A percentile compares a stretch with the other conserved stretches of the same genome.
phyloP scores from a whole-genome alignment of 2,888 invertebrate species.

The Stenotaenia linearis region DNA sequence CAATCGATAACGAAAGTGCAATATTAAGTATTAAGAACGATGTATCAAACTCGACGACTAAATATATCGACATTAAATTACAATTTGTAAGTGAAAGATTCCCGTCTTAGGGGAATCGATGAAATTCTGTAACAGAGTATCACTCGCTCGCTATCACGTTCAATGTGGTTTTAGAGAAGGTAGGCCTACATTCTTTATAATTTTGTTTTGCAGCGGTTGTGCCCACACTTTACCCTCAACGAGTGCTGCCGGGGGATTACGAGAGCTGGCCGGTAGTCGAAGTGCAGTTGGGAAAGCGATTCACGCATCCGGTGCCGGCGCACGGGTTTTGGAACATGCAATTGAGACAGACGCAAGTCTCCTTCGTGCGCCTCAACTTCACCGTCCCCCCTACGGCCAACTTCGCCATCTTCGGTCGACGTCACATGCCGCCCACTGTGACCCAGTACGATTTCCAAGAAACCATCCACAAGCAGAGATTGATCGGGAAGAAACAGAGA shows the following conservation, averaged over 20 bases:
- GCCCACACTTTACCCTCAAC: slow-evolving; percentile 35
- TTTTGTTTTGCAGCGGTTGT: slow-evolving; percentile 20
- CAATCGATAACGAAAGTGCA: no score
- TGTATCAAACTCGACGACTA: no score
- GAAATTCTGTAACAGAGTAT: no score
- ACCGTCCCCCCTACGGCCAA: slow-evolving; percentile 84
- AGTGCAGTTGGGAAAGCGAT: slow-evolving; percentile 67
- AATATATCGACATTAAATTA: no score
- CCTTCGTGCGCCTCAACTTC: slow-evolving; percentile 91
- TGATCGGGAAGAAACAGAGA: slow-evolving; percentile 70
- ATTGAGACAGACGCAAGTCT: slow-evolving; percentile 89
- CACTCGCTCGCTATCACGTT: no score
- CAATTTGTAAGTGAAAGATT: no score
- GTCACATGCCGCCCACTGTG: slow-evolving; percentile 90
- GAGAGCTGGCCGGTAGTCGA: slow-evolving; percentile 36
- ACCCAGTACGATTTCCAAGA: slow-evolving; percentile 95
- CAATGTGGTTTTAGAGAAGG: no score
- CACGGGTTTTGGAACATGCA: slow-evolving; percentile 97
- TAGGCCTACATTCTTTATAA: neutral
- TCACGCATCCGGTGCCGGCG: slow-evolving; percentile 82
- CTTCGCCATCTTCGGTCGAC: slow-evolving; percentile 88
- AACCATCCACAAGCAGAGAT: slow-evolving; percentile 60
- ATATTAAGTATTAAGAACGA: no score
- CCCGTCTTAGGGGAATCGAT: no score
- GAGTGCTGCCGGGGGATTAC: slow-evolving; percentile 36